These are phyloP conservation scores for Boloria selene DNA, from an alignment of 2,888 invertebrate species.

Conservation along the genomic window DNA sequence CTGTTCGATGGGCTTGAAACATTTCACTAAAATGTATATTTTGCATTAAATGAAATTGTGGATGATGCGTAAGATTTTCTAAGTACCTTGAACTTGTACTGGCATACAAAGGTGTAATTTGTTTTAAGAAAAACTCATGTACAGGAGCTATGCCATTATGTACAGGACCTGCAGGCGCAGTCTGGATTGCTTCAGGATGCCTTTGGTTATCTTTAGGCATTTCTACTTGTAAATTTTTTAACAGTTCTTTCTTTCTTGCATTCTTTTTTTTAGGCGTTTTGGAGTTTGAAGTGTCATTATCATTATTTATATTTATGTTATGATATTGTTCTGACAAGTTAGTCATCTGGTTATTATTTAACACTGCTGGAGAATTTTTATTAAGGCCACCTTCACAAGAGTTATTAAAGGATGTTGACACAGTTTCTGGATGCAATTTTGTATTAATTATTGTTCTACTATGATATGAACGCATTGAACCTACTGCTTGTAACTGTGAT, in stretches of 20 bases:
- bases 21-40: constrained; percentile 47
- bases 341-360: constrained; percentile 4
- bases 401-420: neutral
- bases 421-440: neutral
- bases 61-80: constrained; percentile 67
- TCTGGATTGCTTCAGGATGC: constrained; percentile 38
- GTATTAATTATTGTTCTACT: constrained; percentile 2
- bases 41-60: constrained; percentile 62
- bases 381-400: neutral
- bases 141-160: constrained; percentile 45
- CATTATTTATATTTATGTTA: constrained; percentile 27
- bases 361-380: neutral
- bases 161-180: constrained; percentile 41
- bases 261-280: constrained; percentile 55
- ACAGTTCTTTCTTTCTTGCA: constrained; percentile 58
- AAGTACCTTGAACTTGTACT: constrained; percentile 63
- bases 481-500: constrained; percentile 16
- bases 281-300: constrained; percentile 8
- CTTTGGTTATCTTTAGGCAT: constrained; percentile 47
- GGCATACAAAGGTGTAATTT: constrained; percentile 60
- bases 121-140: constrained; percentile 58
- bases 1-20: constrained; percentile 39
- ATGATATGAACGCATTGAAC: constrained; percentile 1
- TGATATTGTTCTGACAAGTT: constrained; percentile 20
- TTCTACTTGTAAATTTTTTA: constrained; percentile 55